A percentile compares a stretch with the other conserved stretches of the same genome.
Evolutionary conservation across 2,888 invertebrate genomes (phyloP).

Genomic region (Epiblema foenella): DNA sequence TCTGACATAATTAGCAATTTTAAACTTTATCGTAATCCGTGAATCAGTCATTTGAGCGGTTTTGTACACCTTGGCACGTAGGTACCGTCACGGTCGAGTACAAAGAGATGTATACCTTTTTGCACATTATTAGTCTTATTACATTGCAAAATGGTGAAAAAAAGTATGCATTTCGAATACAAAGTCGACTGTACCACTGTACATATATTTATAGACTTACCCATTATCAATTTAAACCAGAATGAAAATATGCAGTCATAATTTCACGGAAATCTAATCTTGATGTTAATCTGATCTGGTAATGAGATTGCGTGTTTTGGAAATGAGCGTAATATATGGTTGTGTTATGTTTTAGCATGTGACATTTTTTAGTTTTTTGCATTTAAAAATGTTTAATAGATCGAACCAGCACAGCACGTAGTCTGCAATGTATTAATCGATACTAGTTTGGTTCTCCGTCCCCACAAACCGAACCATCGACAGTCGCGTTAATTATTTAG

Average conservation of each 20-base stretch:
- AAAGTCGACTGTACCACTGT: too few species aligned
- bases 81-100: too few species aligned
- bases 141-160: too few species aligned
- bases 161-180: too few species aligned
- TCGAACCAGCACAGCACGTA: slow-evolving; percentile 10
- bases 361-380: slow-evolving; percentile 63
- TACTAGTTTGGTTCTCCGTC: slow-evolving; percentile 73
- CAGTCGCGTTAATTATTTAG: slow-evolving; percentile 25
- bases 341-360: slow-evolving; percentile 68
- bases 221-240: background rate
- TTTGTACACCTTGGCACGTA: background rate
- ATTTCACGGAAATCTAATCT: too few species aligned
- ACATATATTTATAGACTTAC: background rate
- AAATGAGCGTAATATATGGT: slow-evolving; percentile 55
- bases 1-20: background rate
- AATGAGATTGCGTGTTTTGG: background rate
- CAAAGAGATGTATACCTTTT: too few species aligned
- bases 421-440: slow-evolving; percentile 52
- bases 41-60: background rate
- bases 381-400: slow-evolving; percentile 56
- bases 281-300: background rate
- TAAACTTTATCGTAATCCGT: background rate
- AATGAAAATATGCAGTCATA: background rate
- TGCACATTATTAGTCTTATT: too few species aligned
- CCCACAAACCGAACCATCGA: slow-evolving; percentile 57